A percentile compares a stretch with the other conserved stretches of the same genome.
Conservation (phyloP, 2,797 vertebrate genomes). For the Rhyacichthys aspro region DNA sequence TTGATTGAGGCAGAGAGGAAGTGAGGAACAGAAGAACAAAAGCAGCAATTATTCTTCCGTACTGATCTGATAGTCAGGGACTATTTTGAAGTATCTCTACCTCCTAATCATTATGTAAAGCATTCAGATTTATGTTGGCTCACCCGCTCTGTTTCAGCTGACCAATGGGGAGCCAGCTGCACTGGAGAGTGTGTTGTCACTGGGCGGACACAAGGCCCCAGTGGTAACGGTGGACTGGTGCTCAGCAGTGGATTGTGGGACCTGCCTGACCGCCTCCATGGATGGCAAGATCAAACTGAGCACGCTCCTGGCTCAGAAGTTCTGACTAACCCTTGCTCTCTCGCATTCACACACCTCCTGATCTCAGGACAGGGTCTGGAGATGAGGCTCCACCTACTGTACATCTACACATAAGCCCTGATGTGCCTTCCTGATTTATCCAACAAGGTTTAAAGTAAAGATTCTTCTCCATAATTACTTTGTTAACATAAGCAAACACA, state of each 20-base stretch:
- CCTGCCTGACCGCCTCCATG: constrained; percentile 96
- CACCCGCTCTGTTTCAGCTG: constrained; percentile 72
- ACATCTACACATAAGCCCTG: too few relatives aligned
- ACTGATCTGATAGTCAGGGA: too few relatives aligned
- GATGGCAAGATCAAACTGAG: constrained; percentile 97
- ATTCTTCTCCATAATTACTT: too few relatives aligned
- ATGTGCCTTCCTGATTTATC: too few relatives aligned
- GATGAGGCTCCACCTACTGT: too few relatives aligned
- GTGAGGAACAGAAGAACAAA: too few relatives aligned
- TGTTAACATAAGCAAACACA: too few relatives aligned
- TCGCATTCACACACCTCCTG: neutral
- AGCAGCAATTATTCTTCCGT: too few relatives aligned
- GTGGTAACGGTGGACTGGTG: constrained; percentile 98
- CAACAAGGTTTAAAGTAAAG: too few relatives aligned
- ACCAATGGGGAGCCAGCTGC: constrained; percentile 83
- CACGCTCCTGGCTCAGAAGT: constrained; percentile 93
- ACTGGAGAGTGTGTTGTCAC: constrained; percentile 87
- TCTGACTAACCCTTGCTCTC: constrained; percentile 47
- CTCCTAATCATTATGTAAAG: neutral
- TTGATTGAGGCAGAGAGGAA: too few relatives aligned
- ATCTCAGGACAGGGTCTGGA: too few relatives aligned
- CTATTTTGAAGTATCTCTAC: too few relatives aligned
- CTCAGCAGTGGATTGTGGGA: constrained; percentile 95
- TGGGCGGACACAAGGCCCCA: constrained; percentile 93
- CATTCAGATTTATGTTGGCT: neutral